Base-by-base conservation (phyloP, 2,888 invertebrate species). In the Machimus atricapillus region DNA sequence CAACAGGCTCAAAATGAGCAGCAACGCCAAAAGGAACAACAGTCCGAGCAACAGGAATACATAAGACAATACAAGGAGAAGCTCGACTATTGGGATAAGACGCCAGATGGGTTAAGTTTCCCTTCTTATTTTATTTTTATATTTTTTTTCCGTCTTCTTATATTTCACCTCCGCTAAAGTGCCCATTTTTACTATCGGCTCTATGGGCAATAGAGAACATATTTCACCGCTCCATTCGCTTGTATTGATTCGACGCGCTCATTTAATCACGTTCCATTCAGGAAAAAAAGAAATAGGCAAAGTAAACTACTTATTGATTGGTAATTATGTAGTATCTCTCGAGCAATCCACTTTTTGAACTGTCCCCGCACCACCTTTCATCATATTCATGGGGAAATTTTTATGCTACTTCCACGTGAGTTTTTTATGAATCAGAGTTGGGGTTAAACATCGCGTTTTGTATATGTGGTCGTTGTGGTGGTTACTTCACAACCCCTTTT, bases 51-150 rank as follows among this genome's bases (percentile, higher is more conserved):
- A 56, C 86, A 86, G 78, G 86, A 86, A 66, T 34, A 43, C n/a
- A 27, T 86, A 56, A 52, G 78, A 31, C 78, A 86, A 43, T 79
- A 78, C 27, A 77, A 86, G n/a, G 86, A 79, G 9, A 86, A 86
- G 78, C 78, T 40, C 19, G 86, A 86, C 19, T 40, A 43, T 31
- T 34, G 78, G 56, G 86, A 86, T 58, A 86, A 66, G 82, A 89
- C 89, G 86, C 89, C 89, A 27, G 89, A 89, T 87, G 89, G 89
- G 87, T 88, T 89, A 82, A 89, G 89, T 86, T 88, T 88, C 74
- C 4, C 23, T 79, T 19, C 34, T 37, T 78, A 40, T 40, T 40
- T 40, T 12, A 40, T 31, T 31, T 3, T n/a, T 34, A 1, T 14
- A 46, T 40, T 87, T 74, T n/a, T 66, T 66, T 85, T 58, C 19